A percentile compares a stretch with the other conserved stretches of the same genome.
Conservation (phyloP, 2,113 vertebrate species). For the Struthidea cinerea region DNA sequence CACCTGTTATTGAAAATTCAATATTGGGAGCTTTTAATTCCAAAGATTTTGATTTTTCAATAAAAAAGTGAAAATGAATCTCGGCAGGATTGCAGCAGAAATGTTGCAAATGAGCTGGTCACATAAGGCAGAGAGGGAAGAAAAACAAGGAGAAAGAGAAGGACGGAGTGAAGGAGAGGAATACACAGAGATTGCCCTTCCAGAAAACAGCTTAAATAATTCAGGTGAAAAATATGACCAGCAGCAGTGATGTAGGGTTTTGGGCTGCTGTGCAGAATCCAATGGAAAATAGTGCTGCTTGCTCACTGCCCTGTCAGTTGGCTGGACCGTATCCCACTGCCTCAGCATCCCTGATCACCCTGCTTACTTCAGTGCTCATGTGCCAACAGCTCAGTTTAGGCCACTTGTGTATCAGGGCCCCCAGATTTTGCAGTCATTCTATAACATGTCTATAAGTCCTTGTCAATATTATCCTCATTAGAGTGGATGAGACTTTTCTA, state of each 20-base stretch:
- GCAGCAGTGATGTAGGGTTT: background rate
- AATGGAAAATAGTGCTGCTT: background rate
- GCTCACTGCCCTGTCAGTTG: background rate
- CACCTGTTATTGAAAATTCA: slow-evolving; percentile 76
- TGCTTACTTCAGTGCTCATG: background rate
- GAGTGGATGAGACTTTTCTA: background rate
- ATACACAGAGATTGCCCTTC: background rate
- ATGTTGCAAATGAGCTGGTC: slow-evolving; percentile 39
- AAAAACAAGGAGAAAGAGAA: background rate
- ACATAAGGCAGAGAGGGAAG: background rate
- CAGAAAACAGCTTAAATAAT: slow-evolving; percentile 1
- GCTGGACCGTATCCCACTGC: background rate
- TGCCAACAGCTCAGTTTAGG: background rate
- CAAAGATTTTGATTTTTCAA: slow-evolving; percentile 72
- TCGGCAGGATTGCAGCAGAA: slow-evolving; percentile 56
- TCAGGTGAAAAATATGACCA: background rate
- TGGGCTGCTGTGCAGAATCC: background rate
- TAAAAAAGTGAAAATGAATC: slow-evolving; percentile 78
- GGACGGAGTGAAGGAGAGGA: background rate
- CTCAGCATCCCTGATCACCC: background rate
- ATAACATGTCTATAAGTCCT: background rate
- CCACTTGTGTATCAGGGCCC: accelerated
- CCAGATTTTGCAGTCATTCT: background rate
- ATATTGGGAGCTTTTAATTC: slow-evolving; percentile 71
- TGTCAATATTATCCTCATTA: background rate